Percentiles rank a stretch among this genome's conserved stretches.
Conservation (phyloP, 2,113 vertebrate genomes). For the Laterallus jamaicensis region DNA sequence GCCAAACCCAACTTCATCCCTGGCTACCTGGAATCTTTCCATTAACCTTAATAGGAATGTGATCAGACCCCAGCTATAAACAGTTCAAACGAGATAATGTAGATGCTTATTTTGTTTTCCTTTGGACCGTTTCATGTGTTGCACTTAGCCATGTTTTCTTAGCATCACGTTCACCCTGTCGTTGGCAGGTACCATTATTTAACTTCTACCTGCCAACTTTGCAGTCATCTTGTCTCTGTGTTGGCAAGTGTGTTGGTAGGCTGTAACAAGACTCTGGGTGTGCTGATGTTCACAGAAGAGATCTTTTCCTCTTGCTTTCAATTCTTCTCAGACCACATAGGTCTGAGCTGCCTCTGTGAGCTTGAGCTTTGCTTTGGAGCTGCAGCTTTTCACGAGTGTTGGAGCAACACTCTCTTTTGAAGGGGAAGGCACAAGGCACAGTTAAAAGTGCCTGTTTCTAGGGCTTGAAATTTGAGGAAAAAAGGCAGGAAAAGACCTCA, state of each 20-base stretch:
- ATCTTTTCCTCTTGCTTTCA: background rate
- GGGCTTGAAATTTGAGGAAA: background rate
- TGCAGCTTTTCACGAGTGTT: background rate
- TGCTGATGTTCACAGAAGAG: background rate
- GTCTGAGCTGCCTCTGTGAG: background rate
- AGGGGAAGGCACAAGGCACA: background rate
- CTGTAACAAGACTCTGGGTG: background rate
- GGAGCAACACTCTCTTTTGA: background rate
- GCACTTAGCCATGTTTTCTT: background rate
- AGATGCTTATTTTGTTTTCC: conserved; percentile 5
- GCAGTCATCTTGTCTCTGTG: background rate
- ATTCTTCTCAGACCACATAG: background rate
- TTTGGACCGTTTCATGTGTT: background rate
- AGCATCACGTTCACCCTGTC: background rate
- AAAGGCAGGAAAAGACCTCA: background rate
- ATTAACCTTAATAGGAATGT: conserved; percentile 2
- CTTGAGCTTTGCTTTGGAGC: background rate
- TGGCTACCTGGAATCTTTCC: conserved; percentile 17
- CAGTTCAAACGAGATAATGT: conserved; percentile 6
- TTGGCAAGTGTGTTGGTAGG: background rate
- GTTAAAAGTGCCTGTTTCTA: background rate
- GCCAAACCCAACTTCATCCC: background rate
- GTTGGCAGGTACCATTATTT: conserved; percentile 14
- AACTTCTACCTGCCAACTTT: conserved; percentile 22
- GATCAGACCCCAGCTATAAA: background rate